Percentiles rank a stretch among this genome's conserved stretches.
Conservation (phyloP, 2,888 invertebrate species). For the Ophion slaviceki region DNA sequence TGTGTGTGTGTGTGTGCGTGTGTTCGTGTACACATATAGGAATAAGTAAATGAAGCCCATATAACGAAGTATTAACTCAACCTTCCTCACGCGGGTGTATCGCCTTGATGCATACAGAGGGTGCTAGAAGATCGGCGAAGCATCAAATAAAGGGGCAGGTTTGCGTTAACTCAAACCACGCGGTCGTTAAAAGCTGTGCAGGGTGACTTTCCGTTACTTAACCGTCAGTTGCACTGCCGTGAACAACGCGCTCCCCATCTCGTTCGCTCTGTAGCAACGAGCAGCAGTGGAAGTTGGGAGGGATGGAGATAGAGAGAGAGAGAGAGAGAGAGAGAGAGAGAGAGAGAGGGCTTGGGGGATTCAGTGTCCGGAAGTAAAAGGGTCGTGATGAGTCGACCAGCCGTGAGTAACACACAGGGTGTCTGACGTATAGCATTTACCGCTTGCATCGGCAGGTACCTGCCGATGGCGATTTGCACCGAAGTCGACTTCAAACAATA, state of each 20-base stretch:
- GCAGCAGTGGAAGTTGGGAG: neutral
- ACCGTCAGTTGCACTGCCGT: constrained; percentile 51
- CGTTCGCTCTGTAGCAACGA: constrained; percentile 24
- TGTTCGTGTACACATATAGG: neutral
- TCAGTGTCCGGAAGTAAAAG: constrained; percentile 64
- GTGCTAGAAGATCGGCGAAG: constrained; percentile 53
- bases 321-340: neutral
- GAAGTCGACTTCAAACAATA: neutral
- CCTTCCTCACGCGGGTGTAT: neutral
- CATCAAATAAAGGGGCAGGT: constrained; percentile 57
- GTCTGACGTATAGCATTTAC: constrained; percentile 26
- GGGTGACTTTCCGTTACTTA: constrained; percentile 65
- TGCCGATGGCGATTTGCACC: neutral
- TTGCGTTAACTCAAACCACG: constrained; percentile 47
- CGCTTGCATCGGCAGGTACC: constrained; percentile 26
- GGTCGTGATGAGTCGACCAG: constrained; percentile 54
- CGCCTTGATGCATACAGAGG: neutral
- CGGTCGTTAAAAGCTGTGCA: constrained; percentile 49
- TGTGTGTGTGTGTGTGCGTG: neutral
- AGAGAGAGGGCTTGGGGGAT: constrained; percentile 32
- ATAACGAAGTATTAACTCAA: constrained; percentile 13
- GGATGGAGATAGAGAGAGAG: neutral
- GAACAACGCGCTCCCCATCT: constrained; percentile 42
- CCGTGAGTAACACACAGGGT: constrained; percentile 46
- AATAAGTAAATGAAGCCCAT: neutral